Conservation (phyloP, 2,113 vertebrate species). For the Nycticryphes semicollaris region DNA sequence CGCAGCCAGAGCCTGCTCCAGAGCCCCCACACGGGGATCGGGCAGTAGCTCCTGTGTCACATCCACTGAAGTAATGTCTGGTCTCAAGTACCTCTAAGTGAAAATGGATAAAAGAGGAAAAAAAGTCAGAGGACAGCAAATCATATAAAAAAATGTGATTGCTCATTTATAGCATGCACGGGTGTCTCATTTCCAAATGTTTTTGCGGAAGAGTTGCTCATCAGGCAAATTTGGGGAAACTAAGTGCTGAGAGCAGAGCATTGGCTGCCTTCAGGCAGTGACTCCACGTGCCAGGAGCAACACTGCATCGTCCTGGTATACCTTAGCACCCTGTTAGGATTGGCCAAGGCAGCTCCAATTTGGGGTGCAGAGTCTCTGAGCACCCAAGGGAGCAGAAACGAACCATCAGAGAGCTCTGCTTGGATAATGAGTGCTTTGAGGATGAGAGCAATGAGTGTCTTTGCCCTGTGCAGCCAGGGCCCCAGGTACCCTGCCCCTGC, state of each 20-base stretch:
- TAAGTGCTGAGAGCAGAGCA: rapidly evolving
- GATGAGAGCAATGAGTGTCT: neutral
- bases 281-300: rapidly evolving
- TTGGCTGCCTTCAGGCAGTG: neutral
- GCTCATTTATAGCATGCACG: neutral
- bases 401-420: neutral
- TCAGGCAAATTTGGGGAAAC: neutral
- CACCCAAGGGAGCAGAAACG: neutral
- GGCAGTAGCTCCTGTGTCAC: neutral
- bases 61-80: neutral
- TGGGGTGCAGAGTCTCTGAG: neutral
- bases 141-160: neutral
- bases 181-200: neutral
- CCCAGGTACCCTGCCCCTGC: neutral
- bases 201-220: neutral
- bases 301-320: rapidly evolving
- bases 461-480: neutral
- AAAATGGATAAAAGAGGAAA: neutral
- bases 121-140: neutral
- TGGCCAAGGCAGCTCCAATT: neutral
- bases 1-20: neutral
- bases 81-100: neutral
- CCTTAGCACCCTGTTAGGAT: neutral
- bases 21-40: rapidly evolving
- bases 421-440: neutral